Evolutionary conservation across 1,140 invertebrate species (phyloP), one percentile per base, ranked within the genome.

Genomic region (Thaumetopoea pityocampa): DNA sequence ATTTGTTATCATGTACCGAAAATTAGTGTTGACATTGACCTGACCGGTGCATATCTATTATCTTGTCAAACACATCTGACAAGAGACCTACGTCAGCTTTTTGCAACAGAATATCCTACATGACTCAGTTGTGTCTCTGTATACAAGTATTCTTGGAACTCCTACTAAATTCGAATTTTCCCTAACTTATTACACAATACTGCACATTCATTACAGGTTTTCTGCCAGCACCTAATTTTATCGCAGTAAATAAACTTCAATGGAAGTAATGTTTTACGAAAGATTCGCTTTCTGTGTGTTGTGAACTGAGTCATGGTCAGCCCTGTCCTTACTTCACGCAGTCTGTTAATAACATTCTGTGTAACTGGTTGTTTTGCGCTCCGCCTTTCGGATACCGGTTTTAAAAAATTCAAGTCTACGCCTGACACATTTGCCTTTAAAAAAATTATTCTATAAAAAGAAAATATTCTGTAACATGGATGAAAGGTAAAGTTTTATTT

Each of bases 401-500:
- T 48, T 37, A 42, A 36, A 61, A 64, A 62, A 48, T 26, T 20
- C 37, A 4, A 22, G 32, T 30, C 30, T 45, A 29, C 35, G 29
- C 26, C 42, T 35, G 33, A 26, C 26, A 32, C 33, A 28, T 32
- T 56, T 49, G 36, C 55, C 18, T 40, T n/a, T n/a, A n/a, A n/a
- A n/a, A n/a, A n/a, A n/a, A n/a, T n/a, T n/a, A n/a, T n/a, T n/a
- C n/a, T n/a, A n/a, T n/a, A n/a, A n/a, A n/a, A n/a, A n/a, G n/a
- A n/a, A n/a, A n/a, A 53, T 57, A 2, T 36, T 43, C 29, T 29
- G 10, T 51, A 57, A 36, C 30, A 73, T 73, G 70, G 67, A 68
- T 14, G 65, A 68, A 53, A 68, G 70, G 70, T 74, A 70, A 51
- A 45, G 10, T n/a, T n/a, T n/a, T n/a, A n/a, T n/a, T n/a, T n/a